These are phyloP conservation scores for Bergia puertoricense DNA, from an alignment of 92 coral and sea anemone genomes.

Conservation along the genomic window DNA sequence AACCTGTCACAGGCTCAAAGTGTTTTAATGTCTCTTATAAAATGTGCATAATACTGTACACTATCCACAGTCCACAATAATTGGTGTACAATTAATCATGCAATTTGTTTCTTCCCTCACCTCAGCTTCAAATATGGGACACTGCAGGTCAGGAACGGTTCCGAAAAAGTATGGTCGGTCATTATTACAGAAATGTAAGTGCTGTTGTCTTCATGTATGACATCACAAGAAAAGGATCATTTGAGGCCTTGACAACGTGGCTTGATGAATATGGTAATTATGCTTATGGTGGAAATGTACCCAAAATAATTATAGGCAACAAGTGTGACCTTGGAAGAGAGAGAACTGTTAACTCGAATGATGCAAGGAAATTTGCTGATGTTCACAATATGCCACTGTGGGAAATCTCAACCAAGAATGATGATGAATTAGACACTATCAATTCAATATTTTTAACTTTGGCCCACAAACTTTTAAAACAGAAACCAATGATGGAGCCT, in stretches of 20 bases:
- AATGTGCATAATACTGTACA: too few species aligned
- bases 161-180: conserved; percentile 96
- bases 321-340: conserved; percentile 85
- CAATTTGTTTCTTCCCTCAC: not conserved
- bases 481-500: conserved; percentile 77
- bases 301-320: conserved; percentile 90
- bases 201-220: conserved; percentile 98
- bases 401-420: conserved; percentile 96
- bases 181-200: conserved; percentile 94
- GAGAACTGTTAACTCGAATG: conserved; percentile 86
- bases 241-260: conserved; percentile 80
- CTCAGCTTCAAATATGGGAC: conserved; percentile 94
- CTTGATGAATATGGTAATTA: conserved; percentile 86
- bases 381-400: conserved; percentile 85
- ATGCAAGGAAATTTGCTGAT: conserved; percentile 94
- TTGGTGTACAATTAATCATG: too few species aligned
- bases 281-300: conserved; percentile 74
- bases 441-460: conserved; percentile 86
- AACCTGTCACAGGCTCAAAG: too few species aligned
- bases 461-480: conserved; percentile 76
- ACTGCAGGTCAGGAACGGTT: conserved; percentile 98
- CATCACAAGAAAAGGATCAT: conserved; percentile 83
- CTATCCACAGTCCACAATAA: too few species aligned
- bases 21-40: too few species aligned
- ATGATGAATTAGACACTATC: conserved; percentile 79